phyloP scores from a whole-genome alignment of 2,888 invertebrate species.

The Metalampra italica region DNA sequence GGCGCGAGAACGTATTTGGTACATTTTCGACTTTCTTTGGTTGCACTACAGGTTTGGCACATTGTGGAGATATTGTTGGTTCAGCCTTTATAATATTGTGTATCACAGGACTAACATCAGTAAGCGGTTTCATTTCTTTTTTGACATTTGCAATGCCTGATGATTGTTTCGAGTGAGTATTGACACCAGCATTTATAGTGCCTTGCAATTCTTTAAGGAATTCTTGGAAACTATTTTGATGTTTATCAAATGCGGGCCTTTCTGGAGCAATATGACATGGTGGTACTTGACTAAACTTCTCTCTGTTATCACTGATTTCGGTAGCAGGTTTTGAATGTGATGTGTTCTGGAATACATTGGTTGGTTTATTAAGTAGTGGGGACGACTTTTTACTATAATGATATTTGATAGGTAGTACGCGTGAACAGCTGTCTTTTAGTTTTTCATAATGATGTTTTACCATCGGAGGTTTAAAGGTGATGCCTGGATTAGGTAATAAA shows the following conservation, averaged over 20 bases:
- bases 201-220: slow-evolving; percentile 52
- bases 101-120: slow-evolving; percentile 24
- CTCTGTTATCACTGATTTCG: not conserved
- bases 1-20: slow-evolving; percentile 62
- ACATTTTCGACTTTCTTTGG: slow-evolving; percentile 50
- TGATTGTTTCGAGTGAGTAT: slow-evolving; percentile 9
- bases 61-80: slow-evolving; percentile 22
- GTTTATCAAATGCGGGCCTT: not conserved
- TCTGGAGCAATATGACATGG: not conserved
- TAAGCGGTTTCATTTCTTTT: slow-evolving; percentile 27
- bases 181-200: slow-evolving; percentile 43
- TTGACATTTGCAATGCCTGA: slow-evolving; percentile 11
- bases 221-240: slow-evolving; percentile 31
- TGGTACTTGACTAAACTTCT: not conserved
- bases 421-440: not conserved
- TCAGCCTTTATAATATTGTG: slow-evolving; percentile 15
- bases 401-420: not conserved
- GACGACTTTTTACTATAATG: not conserved
- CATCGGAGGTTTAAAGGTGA: not conserved
- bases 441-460: not conserved
- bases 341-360: not conserved
- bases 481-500: slow-evolving; percentile 15
- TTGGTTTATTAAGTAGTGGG: not conserved
- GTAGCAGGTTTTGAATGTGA: slow-evolving; percentile 4
- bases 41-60: slow-evolving; percentile 45